Base-by-base conservation (phyloP, 2,888 invertebrate genomes). In the Drosophila merina region DNA sequence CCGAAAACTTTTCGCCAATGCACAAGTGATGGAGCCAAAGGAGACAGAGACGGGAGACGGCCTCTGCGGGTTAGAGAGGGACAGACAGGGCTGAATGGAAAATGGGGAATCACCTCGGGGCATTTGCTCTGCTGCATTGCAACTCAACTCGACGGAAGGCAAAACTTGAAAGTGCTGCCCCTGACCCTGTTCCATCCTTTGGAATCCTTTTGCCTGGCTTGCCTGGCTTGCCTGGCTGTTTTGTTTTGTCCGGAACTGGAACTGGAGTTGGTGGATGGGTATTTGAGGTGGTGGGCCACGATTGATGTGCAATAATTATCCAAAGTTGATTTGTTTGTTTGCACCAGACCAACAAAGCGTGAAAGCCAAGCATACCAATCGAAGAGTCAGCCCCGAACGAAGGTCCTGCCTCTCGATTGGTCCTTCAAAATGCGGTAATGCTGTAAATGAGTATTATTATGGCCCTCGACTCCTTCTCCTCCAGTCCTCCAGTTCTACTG, bases 291-390 rank as follows among this genome's bases (percentile, higher is more conserved):
- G n/a, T 33, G 44, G 44, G 52, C 40, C 36, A 80, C 77, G 86
- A 89, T 89, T 88, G 89, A 89, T 89, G 88, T 84, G 87, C 77
- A 82, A 87, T 89, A 90, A 90, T 90, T 90, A 87, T 88, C 88
- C 82, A 80, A 88, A 89, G 88, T 89, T 89, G 87, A 86, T 90
- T 89, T 88, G 88, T 89, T 89, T 89, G 87, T 87, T 88, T 90
- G 88, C 81, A 80, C 76, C 62, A 71, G 79, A 59, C 84, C 74
- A 74, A 76, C 81, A 81, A 80, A 81, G 81, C 81, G 81, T 77
- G 76, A 77, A 81, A 81, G 86, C 84, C 86, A 84, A 77, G 81
- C 86, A 80, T 79, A 79, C 79, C 82, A 80, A 85, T 85, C 82
- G 79, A 69, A 47, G 63, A 63, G 58, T 52, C 72, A 36, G 56